Evolutionary conservation across 1,140 invertebrate species (phyloP), one percentile per base, ranked within the genome.

Genomic region (Drosophila seguyi): DNA sequence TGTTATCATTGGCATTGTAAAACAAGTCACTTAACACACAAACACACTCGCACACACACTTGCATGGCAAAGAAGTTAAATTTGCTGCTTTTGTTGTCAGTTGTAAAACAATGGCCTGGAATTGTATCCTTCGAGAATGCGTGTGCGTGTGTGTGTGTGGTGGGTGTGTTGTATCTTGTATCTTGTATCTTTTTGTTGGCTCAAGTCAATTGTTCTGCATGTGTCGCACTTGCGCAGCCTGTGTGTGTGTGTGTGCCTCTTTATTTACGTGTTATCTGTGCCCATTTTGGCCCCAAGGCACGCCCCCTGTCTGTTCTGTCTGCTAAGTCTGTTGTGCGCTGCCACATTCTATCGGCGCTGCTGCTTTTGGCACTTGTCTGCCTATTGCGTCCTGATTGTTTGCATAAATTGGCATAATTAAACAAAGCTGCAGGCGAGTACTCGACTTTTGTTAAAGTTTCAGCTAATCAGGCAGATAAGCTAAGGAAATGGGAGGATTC

Each of bases 331-430:
- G 48, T 20, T 48, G 45, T 48, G 45, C 22, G 45, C 44, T 45
- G 20, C 44, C 71, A 55, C 58, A 42, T 47, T 22, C 69, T 27
- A 36, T 56, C 56, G 48, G 29, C 68, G 42, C 65, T 73, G 42
- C 50, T 77, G 60, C 60, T 66, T 52, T 71, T 88, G 84, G 36
- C 85, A 84, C 84, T 87, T 87, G 80, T 88, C 84, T 88, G 83
- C 83, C 84, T 77, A 83, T 83, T 80, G 79, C 77, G 65, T 66
- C 66, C 84, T 78, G 85, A 88, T 88, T 88, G 85, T 90, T 90
- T 78, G 85, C 80, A 88, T 88, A 88, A 90, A 88, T 88, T 88
- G 82, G 68, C 85, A 88, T 88, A 88, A 90, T 88, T 88, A 90
- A 88, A 78, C 85, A 71, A 71, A 59, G 80, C 79, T 67, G 53